phyloP scores from a whole-genome alignment of 30 jellyfish, hydroid and myxozoan species.

The Aurelia coerulea region DNA sequence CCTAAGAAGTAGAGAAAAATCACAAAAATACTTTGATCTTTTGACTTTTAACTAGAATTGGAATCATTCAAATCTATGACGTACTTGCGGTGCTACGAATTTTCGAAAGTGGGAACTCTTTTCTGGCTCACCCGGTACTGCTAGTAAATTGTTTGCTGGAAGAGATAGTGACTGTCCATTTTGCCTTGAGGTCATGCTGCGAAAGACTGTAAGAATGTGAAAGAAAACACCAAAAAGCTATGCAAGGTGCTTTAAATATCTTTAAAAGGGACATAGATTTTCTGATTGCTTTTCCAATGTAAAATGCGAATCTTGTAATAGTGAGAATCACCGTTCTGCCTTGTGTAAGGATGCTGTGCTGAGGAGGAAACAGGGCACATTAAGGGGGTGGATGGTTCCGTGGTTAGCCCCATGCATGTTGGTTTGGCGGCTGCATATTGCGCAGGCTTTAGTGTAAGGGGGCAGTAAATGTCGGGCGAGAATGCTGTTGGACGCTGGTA shows the following conservation, averaged over 20 bases:
- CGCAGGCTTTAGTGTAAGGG: background rate
- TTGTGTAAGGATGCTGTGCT: background rate
- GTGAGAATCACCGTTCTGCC: slow-evolving; percentile 1
- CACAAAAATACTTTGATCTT: too few species aligned
- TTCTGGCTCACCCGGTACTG: too few species aligned
- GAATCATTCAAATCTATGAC: too few species aligned
- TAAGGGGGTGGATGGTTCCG: background rate
- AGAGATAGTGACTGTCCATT: slow-evolving; percentile 1
- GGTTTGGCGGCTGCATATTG: background rate
- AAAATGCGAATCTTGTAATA: background rate
- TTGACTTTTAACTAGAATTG: too few species aligned
- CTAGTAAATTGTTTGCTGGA: slow-evolving; percentile 10
- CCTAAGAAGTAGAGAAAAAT: too few species aligned
- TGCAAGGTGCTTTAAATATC: background rate
- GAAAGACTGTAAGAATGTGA: slow-evolving; percentile 3
- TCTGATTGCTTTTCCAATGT: background rate
- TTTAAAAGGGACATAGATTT: background rate
- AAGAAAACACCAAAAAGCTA: background rate
- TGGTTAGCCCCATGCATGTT: background rate
- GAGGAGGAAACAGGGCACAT: slow-evolving; percentile 1
- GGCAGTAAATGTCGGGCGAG: background rate
- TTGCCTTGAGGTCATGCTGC: slow-evolving; percentile 8
- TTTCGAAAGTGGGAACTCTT: too few species aligned
- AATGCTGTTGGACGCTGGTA: slow-evolving; percentile 19
- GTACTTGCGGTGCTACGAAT: too few species aligned